A percentile compares a stretch with the other conserved stretches of the same genome.
Conservation (phyloP, 2,888 invertebrate species). For the Empis livida region DNA sequence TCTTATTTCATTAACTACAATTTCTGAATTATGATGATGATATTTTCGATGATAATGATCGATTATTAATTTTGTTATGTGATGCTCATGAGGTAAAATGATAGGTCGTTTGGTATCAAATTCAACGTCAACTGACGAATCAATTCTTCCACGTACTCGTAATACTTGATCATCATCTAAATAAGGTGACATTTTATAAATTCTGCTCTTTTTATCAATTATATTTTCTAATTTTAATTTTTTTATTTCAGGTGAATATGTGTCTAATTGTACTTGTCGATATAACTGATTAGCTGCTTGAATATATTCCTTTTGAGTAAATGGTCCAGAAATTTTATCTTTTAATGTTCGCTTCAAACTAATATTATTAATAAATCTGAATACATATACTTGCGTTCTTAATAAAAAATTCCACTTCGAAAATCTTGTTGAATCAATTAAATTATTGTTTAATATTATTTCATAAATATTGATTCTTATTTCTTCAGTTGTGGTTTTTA, state of each 20-base stretch:
- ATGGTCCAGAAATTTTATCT: not conserved
- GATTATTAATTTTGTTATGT: conserved; percentile 3
- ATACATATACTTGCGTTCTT: not conserved
- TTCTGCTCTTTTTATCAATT: conserved; percentile 4
- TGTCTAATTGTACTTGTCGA: not conserved
- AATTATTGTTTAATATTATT: not conserved
- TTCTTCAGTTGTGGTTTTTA: not conserved
- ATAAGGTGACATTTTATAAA: conserved; percentile 4
- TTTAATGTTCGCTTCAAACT: not conserved
- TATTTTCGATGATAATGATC: conserved; percentile 3
- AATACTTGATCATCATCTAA: conserved; percentile 6
- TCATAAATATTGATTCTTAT: not conserved
- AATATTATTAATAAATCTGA: not conserved
- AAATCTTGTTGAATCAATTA: not conserved
- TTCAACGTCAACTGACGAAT: conserved; percentile 1
- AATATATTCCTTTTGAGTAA: not conserved
- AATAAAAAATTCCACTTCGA: not conserved
- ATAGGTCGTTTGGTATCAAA: conserved; percentile 3
- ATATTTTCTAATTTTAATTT: not conserved
- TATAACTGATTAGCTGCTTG: not conserved
- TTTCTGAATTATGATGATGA: conserved; percentile 3
- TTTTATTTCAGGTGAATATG: not conserved
- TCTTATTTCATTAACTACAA: conserved; percentile 10
- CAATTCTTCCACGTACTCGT: conserved; percentile 5
- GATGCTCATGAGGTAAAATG: conserved; percentile 3